Evolutionary conservation across 2,113 vertebrate genomes (phyloP), one percentile per base, ranked within the genome.

Genomic region (Oreochromis niloticus): DNA sequence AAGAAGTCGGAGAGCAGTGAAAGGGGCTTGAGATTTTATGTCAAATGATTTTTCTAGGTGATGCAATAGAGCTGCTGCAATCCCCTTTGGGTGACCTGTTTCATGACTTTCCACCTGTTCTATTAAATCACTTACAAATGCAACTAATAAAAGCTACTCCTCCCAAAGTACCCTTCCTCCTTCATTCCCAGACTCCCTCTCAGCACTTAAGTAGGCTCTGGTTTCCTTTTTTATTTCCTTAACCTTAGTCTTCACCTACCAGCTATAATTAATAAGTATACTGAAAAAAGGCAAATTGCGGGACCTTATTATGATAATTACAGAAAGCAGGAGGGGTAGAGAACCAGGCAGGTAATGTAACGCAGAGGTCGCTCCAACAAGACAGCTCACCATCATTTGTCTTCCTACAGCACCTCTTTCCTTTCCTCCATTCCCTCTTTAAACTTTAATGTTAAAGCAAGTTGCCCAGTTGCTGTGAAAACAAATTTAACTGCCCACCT

Each of bases 281-380:
- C 92, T 92, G 91, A 95, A 91, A 93, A 95, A 95, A 89, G 86
- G 93, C 94, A 96, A 96, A 96, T 95, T 95, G 94, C 61, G 9
- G 92, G 92, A 96, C 93, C 95, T 95, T 96, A 95, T 94, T 91
- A 91, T 93, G 93, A 95, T 96, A 96, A 97, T 95, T 95, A 96
- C 34, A 50, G 88, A 9, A 41, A 81, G 82, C 66, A 68, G 68
- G 87, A 91, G 93, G 84, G 92, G 94, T 90, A 96, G 88, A 52
- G 91, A 54, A 84, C 84, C 91, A 92, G 94, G 92, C 94, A 94
- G 92, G 92, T 92, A 95, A 90, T 89, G 90, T 85, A 86, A 81
- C 55, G 91, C 87, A 27, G 30, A 92, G 85, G 89, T 90, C 75
- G 57, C 34, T 88, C 86, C 90, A 91, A 95, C 85, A 81, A 87